Evolutionary conservation across 1,140 invertebrate species (phyloP), one percentile per base, ranked within the genome.

Genomic region (Capitella teleta): DNA sequence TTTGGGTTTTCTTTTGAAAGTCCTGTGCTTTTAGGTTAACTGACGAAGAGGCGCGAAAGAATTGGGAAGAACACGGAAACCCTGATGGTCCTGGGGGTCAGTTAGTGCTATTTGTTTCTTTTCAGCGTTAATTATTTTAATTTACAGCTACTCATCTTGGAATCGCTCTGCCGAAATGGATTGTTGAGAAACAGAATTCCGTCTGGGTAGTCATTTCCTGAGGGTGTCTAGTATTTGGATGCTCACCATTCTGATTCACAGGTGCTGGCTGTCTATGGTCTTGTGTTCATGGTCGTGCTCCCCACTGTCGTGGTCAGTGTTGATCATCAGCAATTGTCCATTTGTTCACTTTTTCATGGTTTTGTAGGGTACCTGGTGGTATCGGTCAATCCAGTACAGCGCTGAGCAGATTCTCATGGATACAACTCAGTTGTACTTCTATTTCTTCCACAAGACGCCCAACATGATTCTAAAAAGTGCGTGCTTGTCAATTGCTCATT

Each of bases 51-150:
- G 86, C 94, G 5, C 80, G 87, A 59, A 84, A 85, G 68, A 99
- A 99, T 75, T 99, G 92, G 88, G 89, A 97, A 67, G 89, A 92
- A 69, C 96, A 97, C 80, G 96, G 96, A 30, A 98, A 98, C 79
- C 95, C 95, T 12, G 95, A 99, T 81, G 96, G 96, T 4, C 96
- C 96, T 26, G 92, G 91, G 56, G 76, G 75, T 77, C 59, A 45
- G 49, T 16, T 28, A 10, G n/a, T n/a, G n/a, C n/a, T n/a, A n/a
- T n/a, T n/a, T n/a, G n/a, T n/a, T n/a, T n/a, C n/a, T n/a, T n/a
- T n/a, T n/a, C n/a, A n/a, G n/a, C n/a, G n/a, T n/a, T n/a, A n/a
- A n/a, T n/a, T n/a, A n/a, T n/a, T n/a, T n/a, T n/a, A n/a, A n/a
- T n/a, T n/a, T n/a, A n/a, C 52, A 76, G 92, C 91, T 19, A 97